Percentiles rank a stretch among this genome's conserved stretches.
Conservation (phyloP, 2,113 vertebrate species). For the Myotis yumanensis region DNA sequence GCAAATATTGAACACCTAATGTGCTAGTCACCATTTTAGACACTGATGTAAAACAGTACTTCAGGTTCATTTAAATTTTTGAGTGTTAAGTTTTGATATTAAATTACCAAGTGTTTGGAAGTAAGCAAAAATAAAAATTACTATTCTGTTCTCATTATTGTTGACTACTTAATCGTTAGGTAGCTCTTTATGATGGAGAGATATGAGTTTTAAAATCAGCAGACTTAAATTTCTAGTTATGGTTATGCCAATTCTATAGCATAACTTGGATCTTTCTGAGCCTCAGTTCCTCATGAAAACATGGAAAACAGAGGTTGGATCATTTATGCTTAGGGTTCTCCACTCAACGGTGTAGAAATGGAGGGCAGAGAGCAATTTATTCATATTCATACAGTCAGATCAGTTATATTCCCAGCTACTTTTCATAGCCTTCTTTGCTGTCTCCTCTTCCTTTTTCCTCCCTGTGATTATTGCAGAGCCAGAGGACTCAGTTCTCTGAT, state of each 20-base stretch:
- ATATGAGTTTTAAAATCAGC: not conserved
- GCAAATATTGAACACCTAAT: not conserved
- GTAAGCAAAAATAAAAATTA: constrained; percentile 19
- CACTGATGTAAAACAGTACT: not conserved
- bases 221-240: constrained; percentile 2
- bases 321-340: not conserved
- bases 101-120: constrained; percentile 4
- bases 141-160: not conserved
- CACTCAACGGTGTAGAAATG: not conserved
- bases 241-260: not conserved
- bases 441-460: not conserved
- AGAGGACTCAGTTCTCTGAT: not conserved
- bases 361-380: not conserved
- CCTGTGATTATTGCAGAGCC: not conserved
- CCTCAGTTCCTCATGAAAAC: constrained; percentile 40
- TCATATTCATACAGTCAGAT: not conserved
- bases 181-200: not conserved
- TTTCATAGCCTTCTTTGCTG: not conserved
- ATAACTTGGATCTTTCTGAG: constrained; percentile 28
- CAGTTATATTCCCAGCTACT: not conserved
- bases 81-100: not conserved
- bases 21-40: not conserved
- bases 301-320: not conserved
- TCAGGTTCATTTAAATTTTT: not conserved
- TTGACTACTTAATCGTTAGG: not conserved